Percentiles rank a stretch among this genome's conserved stretches.
phyloP scores from a whole-genome alignment of 2,888 invertebrate genomes.

The Odontomyia ornata region DNA sequence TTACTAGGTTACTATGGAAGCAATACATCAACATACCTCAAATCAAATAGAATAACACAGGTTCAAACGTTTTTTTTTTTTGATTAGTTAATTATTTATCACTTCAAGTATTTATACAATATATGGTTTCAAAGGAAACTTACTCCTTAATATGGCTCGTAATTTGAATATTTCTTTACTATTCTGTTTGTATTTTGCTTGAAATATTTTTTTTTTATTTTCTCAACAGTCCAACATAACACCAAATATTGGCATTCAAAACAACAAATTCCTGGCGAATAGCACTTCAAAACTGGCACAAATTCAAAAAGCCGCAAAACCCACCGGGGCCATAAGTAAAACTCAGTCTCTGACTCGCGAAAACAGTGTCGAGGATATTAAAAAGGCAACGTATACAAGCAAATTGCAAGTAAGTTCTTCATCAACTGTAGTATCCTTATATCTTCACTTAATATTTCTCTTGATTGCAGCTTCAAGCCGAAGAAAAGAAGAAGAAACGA shows the following conservation, averaged over 20 bases:
- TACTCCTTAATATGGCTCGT: too few relatives aligned
- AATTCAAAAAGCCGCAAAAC: slow-evolving; percentile 50
- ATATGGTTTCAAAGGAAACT: too few relatives aligned
- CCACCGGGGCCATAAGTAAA: slow-evolving; percentile 46
- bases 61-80: too few relatives aligned
- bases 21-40: too few relatives aligned
- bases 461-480: slow-evolving; percentile 54
- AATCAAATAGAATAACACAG: too few relatives aligned
- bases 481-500: slow-evolving; percentile 61
- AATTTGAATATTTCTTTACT: too few relatives aligned
- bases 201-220: too few relatives aligned
- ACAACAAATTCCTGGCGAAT: slow-evolving; percentile 57
- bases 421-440: not conserved
- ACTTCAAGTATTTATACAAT: too few relatives aligned
- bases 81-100: too few relatives aligned
- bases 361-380: slow-evolving; percentile 61
- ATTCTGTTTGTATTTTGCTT: too few relatives aligned
- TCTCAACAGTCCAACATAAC: slow-evolving; percentile 49
- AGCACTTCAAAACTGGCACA: slow-evolving; percentile 58
- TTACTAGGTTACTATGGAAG: too few relatives aligned
- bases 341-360: slow-evolving; percentile 58
- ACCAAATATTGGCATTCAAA: slow-evolving; percentile 48
- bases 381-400: slow-evolving; percentile 55
- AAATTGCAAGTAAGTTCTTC: slow-evolving; percentile 50
- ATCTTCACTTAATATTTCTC: not conserved